A percentile compares a stretch with the other conserved stretches of the same genome.
phyloP scores from a whole-genome alignment of 2,113 vertebrate species.

The Boulengeromyrus knoepffleri region DNA sequence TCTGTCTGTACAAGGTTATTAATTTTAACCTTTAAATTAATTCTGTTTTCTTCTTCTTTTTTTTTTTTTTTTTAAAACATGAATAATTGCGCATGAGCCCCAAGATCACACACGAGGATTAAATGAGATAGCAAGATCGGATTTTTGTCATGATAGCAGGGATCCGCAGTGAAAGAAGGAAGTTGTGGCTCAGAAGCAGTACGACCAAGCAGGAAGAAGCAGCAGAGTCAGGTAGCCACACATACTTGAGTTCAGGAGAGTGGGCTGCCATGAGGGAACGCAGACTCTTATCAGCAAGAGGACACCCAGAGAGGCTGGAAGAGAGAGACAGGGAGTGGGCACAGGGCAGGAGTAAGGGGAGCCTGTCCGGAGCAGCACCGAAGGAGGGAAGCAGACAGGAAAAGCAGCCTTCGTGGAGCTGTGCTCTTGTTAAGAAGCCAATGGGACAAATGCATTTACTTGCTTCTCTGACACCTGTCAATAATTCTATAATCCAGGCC shows the following conservation, averaged over 20 bases:
- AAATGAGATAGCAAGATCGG: neutral
- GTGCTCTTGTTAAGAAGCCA: constrained; percentile 36
- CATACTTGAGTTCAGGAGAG: constrained; percentile 99
- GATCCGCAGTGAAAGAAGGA: constrained; percentile 30
- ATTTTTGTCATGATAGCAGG: neutral
- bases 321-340: constrained; percentile 60
- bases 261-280: constrained; percentile 99
- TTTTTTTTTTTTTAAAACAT: neutral
- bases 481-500: neutral
- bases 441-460: constrained; percentile 44
- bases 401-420: constrained; percentile 32
- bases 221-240: constrained; percentile 62
- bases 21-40: neutral
- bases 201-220: constrained; percentile 30
- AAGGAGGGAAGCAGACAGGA: constrained; percentile 55
- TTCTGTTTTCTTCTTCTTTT: neutral
- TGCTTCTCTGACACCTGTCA: neutral
- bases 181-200: constrained; percentile 37
- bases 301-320: constrained; percentile 99
- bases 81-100: neutral
- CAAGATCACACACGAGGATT: neutral
- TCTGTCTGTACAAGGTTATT: neutral
- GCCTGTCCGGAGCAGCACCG: constrained; percentile 23
- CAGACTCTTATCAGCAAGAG: constrained; percentile 99
- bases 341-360: constrained; percentile 43